Evolutionary conservation across 2,113 vertebrate species (phyloP).

Genomic region (Gadus chalcogrammus): DNA sequence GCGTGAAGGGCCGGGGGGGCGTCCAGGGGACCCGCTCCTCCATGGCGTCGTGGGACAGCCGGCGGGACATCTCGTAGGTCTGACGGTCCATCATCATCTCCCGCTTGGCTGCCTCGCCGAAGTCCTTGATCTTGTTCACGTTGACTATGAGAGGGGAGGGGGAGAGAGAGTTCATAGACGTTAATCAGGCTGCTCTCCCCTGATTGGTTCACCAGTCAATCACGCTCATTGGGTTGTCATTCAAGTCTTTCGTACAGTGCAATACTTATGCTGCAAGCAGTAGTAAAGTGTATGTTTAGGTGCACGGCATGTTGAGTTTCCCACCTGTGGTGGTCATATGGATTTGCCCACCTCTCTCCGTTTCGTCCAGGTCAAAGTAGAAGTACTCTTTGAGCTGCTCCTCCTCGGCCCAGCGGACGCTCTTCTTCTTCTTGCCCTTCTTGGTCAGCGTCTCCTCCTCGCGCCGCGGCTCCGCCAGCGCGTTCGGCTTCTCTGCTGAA

Average conservation of each 20-base stretch:
- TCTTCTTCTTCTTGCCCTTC: conserved; percentile 91
- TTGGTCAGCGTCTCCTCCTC: conserved; percentile 80
- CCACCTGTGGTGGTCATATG: conserved; percentile 63
- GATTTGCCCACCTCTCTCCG: conserved; percentile 79
- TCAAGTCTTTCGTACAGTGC: too few species aligned
- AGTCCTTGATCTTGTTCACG: conserved; percentile 97
- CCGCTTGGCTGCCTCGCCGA: conserved; percentile 89
- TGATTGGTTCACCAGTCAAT: too few species aligned
- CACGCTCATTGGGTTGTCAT: too few species aligned
- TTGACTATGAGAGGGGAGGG: conserved; percentile 74
- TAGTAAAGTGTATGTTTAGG: too few species aligned
- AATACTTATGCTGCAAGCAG: too few species aligned
- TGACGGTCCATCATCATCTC: conserved; percentile 92
- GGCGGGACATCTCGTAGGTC: conserved; percentile 89
- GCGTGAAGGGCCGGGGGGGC: conserved; percentile 75
- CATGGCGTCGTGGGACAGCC: conserved; percentile 90
- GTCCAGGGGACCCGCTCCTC: conserved; percentile 89
- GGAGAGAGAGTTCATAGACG: neutral
- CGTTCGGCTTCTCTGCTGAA: conserved; percentile 70
- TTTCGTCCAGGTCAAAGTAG: conserved; percentile 94
- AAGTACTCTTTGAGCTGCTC: conserved; percentile 87
- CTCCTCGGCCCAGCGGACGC: conserved; percentile 90
- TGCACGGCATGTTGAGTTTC: neutral
- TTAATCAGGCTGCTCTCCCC: too few species aligned
- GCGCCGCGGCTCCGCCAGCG: conserved; percentile 69